phyloP scores from a whole-genome alignment of 1,140 invertebrate species.

The Gyrodactylus salaris region DNA sequence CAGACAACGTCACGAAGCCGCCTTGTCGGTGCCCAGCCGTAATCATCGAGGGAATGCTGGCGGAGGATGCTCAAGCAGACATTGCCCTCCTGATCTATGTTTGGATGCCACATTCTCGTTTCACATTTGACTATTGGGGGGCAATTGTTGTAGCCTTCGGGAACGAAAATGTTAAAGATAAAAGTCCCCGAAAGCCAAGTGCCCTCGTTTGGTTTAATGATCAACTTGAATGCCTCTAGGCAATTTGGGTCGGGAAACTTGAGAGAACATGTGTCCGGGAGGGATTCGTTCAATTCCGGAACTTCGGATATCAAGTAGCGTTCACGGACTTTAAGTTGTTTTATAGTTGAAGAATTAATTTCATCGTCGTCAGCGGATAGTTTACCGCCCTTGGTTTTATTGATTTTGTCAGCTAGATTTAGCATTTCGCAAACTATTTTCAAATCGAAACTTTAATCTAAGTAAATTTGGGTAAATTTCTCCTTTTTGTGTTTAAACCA shows the following conservation, averaged over 20 bases:
- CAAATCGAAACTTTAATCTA: too few relatives aligned
- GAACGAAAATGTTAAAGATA: constrained; percentile 1
- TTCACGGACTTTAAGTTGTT: not conserved
- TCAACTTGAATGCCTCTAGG: not conserved
- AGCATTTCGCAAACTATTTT: too few relatives aligned
- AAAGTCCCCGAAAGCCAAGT: not conserved
- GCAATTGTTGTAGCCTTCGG: constrained; percentile 1
- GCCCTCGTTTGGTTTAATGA: constrained; percentile 1
- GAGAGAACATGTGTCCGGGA: not conserved
- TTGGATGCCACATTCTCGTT: constrained; percentile 72
- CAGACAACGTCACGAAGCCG: not conserved
- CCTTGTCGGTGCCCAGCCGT: not conserved
- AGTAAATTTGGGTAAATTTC: too few relatives aligned
- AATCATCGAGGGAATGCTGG: constrained; percentile 29
- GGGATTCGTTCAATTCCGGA: not conserved
- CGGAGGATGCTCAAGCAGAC: constrained; percentile 60
- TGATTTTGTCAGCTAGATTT: not conserved
- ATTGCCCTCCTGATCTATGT: constrained; percentile 68
- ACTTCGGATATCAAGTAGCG: not conserved
- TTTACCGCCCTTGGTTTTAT: not conserved
- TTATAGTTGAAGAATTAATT: not conserved
- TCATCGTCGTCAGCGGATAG: not conserved
- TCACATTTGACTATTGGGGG: constrained; percentile 58
- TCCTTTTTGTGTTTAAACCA: too few relatives aligned
- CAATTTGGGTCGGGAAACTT: not conserved